phyloP scores from a whole-genome alignment of 2,113 vertebrate species.

The Pantherophis guttatus region DNA sequence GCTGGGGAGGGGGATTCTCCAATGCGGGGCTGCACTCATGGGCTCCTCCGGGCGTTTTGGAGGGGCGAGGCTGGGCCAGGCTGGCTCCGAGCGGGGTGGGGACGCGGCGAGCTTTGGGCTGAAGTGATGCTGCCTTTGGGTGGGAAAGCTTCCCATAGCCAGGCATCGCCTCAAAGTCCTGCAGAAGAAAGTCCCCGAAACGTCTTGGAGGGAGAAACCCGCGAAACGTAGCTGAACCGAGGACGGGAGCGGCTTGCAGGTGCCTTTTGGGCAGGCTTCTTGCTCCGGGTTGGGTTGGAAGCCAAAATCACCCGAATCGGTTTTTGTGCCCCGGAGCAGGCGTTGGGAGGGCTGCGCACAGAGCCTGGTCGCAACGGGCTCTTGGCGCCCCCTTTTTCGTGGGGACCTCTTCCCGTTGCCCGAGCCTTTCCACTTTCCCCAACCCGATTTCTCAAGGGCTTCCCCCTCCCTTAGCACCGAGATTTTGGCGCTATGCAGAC shows the following conservation, averaged over 20 bases:
- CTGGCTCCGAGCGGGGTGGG: neutral
- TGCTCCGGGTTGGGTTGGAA: neutral
- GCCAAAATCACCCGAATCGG: neutral
- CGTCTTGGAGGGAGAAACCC: neutral
- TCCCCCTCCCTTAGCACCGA: neutral
- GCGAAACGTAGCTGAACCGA: neutral
- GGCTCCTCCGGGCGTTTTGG: neutral
- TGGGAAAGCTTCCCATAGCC: neutral
- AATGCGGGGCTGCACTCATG: neutral
- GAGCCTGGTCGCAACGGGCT: neutral
- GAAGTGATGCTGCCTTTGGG: neutral
- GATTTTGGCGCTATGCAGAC: constrained; percentile 24
- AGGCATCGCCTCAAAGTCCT: neutral
- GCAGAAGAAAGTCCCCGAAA: neutral
- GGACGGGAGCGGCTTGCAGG: neutral
- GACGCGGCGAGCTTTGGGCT: neutral
- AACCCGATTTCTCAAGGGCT: neutral
- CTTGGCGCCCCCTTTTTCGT: neutral
- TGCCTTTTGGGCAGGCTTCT: neutral
- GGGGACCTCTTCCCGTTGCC: neutral
- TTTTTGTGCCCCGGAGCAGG: neutral
- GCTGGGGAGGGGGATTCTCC: neutral
- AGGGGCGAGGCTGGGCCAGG: neutral
- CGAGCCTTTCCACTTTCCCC: neutral
- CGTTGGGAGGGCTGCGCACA: neutral